A percentile compares a stretch with the other conserved stretches of the same genome.
Conservation (phyloP, 2,797 vertebrate species). For the Menidia menidia region DNA sequence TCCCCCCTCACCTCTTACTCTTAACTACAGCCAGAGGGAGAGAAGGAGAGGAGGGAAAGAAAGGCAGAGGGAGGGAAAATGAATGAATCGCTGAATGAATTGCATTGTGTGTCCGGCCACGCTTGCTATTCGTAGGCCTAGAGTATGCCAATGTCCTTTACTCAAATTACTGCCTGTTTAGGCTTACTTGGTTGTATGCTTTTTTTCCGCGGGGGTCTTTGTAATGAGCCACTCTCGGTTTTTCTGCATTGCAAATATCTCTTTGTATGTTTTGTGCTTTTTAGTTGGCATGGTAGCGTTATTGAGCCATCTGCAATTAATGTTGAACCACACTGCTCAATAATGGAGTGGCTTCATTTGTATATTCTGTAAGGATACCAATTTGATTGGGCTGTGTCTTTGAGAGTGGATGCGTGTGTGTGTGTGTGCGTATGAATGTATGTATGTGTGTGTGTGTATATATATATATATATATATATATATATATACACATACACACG, state of each 20-base stretch:
- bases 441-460: background rate
- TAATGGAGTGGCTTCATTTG: constrained; percentile 15
- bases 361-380: background rate
- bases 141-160: constrained; percentile 73
- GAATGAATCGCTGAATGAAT: constrained; percentile 87
- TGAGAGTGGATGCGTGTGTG: background rate
- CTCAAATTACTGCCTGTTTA: constrained; percentile 72
- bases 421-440: background rate
- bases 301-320: constrained; percentile 45
- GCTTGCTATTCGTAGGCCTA: constrained; percentile 76
- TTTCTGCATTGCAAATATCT: constrained; percentile 41
- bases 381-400: too few relatives aligned
- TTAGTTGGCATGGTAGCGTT: constrained; percentile 55
- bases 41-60: constrained; percentile 71
- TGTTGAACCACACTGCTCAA: constrained; percentile 28
- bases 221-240: constrained; percentile 46
- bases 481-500: background rate
- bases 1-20: constrained; percentile 82
- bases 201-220: constrained; percentile 62
- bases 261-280: constrained; percentile 48
- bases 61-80: constrained; percentile 80
- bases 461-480: background rate
- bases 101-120: constrained; percentile 85
- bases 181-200: constrained; percentile 57
- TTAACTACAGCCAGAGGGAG: constrained; percentile 75